Conservation (phyloP, 2,888 invertebrate species). For the Terebella lapidaria region DNA sequence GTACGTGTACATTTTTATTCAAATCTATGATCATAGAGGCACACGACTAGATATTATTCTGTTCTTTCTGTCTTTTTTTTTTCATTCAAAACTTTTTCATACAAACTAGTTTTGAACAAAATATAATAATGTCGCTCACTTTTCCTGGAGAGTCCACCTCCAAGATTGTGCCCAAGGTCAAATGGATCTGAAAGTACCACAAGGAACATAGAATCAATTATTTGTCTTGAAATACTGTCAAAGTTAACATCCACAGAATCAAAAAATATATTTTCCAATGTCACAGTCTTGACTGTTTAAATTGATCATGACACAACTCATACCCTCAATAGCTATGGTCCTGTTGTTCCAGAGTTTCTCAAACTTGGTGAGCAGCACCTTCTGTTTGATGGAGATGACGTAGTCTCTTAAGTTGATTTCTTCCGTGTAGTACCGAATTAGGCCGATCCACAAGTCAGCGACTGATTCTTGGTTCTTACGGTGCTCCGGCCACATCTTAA, state of each 20-base stretch:
- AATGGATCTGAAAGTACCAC: slow-evolving; percentile 58
- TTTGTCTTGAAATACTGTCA: no score
- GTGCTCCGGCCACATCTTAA: slow-evolving; percentile 52
- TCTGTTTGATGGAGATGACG: slow-evolving; percentile 57
- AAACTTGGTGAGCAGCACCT: slow-evolving; percentile 54
- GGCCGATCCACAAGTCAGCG: slow-evolving; percentile 58
- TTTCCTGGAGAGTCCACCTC: slow-evolving; percentile 57
- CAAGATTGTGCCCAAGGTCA: slow-evolving; percentile 60
- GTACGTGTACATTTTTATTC: no score
- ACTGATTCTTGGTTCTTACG: slow-evolving; percentile 54
- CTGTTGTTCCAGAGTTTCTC: slow-evolving; percentile 60
- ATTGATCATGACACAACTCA: no score
- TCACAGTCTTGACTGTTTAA: no score
- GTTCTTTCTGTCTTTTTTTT: no score
- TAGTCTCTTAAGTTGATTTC: slow-evolving; percentile 56
- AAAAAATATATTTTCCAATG: no score
- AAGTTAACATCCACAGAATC: no score
- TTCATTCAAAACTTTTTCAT: no score
- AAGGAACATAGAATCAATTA: neutral
- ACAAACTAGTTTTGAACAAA: no score
- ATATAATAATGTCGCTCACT: no score
- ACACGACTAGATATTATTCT: no score
- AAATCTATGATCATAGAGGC: no score
- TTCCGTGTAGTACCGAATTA: slow-evolving; percentile 59
- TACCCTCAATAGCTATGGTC: slow-evolving; percentile 60